These are phyloP conservation scores for Nasonovia ribisnigri DNA, from an alignment of 2,888 invertebrate species.

Conservation along the genomic window DNA sequence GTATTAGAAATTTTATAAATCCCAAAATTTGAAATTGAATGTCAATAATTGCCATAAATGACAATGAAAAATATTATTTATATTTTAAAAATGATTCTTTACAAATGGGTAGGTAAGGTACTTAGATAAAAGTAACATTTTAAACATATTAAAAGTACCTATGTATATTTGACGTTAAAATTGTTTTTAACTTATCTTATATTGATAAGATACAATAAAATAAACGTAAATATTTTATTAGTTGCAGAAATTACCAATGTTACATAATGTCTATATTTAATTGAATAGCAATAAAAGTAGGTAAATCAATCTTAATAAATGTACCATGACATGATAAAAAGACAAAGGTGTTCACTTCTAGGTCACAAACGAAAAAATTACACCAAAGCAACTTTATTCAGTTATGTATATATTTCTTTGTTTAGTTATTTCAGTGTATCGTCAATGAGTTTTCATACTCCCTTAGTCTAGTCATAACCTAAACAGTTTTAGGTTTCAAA, in stretches of 20 bases:
- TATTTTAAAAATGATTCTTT: background rate
- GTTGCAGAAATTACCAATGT: background rate
- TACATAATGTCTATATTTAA: background rate
- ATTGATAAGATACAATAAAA: background rate
- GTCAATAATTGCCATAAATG: background rate
- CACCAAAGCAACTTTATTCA: background rate
- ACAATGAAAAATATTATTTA: background rate
- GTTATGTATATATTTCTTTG: background rate
- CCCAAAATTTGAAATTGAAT: background rate
- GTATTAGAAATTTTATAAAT: background rate
- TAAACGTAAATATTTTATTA: background rate
- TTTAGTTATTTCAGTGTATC: background rate
- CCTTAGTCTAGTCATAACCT: too few relatives aligned
- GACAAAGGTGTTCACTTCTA: background rate
- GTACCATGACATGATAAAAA: background rate
- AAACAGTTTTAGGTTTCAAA: too few relatives aligned
- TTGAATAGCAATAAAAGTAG: background rate
- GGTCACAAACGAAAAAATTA: background rate
- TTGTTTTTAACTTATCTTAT: background rate
- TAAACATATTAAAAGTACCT: background rate
- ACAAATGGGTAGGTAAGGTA: background rate
- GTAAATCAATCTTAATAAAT: background rate
- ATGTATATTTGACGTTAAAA: background rate
- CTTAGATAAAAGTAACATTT: background rate
- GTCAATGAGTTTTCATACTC: background rate